Evolutionary conservation across 2,888 invertebrate species (phyloP).

Genomic region (Drosophila tanythrix): DNA sequence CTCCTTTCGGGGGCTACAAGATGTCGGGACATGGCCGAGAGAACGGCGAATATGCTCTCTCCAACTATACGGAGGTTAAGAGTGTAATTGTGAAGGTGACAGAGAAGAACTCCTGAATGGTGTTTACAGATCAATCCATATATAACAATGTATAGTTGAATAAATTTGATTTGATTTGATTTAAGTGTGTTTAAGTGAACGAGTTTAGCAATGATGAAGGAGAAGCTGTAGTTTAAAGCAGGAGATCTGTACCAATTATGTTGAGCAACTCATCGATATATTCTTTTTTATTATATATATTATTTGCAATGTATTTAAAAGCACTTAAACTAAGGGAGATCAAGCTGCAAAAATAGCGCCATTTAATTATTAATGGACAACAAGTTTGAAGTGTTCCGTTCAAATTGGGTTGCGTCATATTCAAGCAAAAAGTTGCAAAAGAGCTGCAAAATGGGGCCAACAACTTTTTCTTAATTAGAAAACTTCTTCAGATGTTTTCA

Average conservation of each 20-base stretch:
- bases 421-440: slow-evolving; percentile 3
- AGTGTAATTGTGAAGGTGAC: slow-evolving; percentile 91
- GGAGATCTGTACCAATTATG: background rate
- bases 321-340: slow-evolving; percentile 2
- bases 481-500: slow-evolving; percentile 17
- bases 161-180: too few relatives aligned
- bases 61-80: slow-evolving; percentile 97
- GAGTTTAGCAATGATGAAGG: background rate
- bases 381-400: slow-evolving; percentile 27
- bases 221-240: too few relatives aligned
- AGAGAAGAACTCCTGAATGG: slow-evolving; percentile 90
- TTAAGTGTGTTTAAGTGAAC: background rate
- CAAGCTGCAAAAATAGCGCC: slow-evolving; percentile 12
- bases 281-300: background rate
- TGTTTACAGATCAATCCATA: background rate
- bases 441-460: slow-evolving; percentile 8
- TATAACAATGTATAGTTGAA: too few relatives aligned
- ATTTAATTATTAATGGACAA: slow-evolving; percentile 17
- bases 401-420: slow-evolving; percentile 14
- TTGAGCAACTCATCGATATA: background rate
- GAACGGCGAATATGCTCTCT: slow-evolving; percentile 95
- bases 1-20: slow-evolving; percentile 98
- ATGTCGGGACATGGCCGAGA: slow-evolving; percentile 98
- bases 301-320: slow-evolving; percentile 1
- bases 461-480: slow-evolving; percentile 48